These are phyloP conservation scores for Morbakka virulenta DNA, from an alignment of 30 jellyfish, hydroid and myxozoan species.

Conservation along the genomic window DNA sequence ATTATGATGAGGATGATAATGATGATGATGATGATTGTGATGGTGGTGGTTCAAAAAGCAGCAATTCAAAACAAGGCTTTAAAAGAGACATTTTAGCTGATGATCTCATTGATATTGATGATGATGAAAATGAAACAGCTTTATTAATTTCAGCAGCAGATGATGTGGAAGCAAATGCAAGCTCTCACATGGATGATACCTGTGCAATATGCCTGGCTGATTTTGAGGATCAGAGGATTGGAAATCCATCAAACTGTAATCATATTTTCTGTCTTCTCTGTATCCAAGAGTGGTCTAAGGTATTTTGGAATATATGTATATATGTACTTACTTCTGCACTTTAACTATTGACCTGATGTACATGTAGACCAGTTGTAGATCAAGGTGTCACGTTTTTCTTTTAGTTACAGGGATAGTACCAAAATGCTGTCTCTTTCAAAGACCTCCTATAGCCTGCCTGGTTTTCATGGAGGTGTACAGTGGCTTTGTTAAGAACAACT, in stretches of 20 bases:
- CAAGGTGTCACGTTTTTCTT: too few species aligned
- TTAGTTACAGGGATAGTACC: too few species aligned
- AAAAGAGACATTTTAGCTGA: too few species aligned
- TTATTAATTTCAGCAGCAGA: background rate
- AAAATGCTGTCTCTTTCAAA: too few species aligned
- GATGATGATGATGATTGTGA: background rate
- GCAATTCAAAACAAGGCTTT: too few species aligned
- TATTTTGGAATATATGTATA: too few species aligned
- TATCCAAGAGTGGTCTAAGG: background rate
- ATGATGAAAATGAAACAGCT: background rate
- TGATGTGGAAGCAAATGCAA: background rate
- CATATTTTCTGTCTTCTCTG: background rate
- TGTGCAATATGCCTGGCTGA: background rate
- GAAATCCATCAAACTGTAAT: background rate
- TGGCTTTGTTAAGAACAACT: too few species aligned
- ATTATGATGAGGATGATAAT: background rate
- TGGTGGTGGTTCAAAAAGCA: background rate
- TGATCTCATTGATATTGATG: background rate
- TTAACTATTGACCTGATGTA: too few species aligned
- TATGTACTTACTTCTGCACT: too few species aligned
- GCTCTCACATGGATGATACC: background rate
- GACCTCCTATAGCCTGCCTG: too few species aligned
- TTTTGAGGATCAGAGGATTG: background rate
- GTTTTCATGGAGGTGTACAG: too few species aligned
- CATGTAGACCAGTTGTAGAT: too few species aligned